Conservation (phyloP, 2,888 invertebrate species). For the Latrodectus elegans region DNA sequence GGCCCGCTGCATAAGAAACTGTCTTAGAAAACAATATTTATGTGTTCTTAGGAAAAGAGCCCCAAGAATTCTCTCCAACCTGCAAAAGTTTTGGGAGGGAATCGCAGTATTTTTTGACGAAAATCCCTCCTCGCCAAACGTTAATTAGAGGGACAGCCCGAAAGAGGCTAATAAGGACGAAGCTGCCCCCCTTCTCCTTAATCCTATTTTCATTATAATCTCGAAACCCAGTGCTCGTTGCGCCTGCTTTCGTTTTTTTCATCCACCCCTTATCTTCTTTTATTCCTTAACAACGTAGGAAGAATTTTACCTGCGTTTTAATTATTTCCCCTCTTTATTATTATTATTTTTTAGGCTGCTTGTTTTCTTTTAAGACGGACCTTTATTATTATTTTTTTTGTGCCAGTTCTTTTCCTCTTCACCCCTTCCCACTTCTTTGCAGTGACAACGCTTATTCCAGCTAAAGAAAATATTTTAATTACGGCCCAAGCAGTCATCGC, state of each 20-base stretch:
- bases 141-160: slow-evolving; percentile 11
- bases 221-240: not conserved
- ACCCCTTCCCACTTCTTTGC: not conserved
- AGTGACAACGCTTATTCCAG: slow-evolving; percentile 15
- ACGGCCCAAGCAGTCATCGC: not conserved
- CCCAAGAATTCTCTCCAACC: no score
- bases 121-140: not conserved
- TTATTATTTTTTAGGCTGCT: not conserved
- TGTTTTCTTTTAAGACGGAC: not conserved
- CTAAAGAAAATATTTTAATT: slow-evolving; percentile 45
- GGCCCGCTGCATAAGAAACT: no score
- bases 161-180: slow-evolving; percentile 12
- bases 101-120: no score
- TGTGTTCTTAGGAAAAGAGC: no score
- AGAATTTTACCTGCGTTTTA: slow-evolving; percentile 6
- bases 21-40: no score
- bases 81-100: no score
- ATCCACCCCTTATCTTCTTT: not conserved
- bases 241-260: not conserved
- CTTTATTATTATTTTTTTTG: not conserved
- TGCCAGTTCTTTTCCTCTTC: not conserved
- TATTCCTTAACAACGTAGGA: not conserved
- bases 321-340: slow-evolving; percentile 6
- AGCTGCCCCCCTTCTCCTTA: not conserved
- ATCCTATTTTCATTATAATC: not conserved